Percentiles rank a stretch among this genome's conserved stretches.
Conservation (phyloP, 2,113 vertebrate genomes). For the Hippocampus comes region DNA sequence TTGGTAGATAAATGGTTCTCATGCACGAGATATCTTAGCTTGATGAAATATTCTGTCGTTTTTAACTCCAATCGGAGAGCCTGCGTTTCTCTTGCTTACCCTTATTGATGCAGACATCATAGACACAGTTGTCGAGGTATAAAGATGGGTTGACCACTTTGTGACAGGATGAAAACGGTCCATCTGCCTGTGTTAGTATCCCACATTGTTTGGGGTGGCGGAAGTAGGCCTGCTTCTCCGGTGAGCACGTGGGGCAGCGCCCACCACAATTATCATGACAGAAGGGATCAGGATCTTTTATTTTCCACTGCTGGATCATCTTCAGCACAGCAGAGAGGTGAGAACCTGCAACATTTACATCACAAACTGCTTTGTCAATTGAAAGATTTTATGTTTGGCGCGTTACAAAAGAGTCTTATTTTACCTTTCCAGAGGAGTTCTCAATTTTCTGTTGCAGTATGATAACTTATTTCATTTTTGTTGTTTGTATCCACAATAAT, state of each 20-base stretch:
- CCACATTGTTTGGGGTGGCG: background rate
- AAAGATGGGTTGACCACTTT: background rate
- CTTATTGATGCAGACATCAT: conserved; percentile 28
- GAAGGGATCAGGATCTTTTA: conserved; percentile 8
- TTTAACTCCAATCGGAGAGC: background rate
- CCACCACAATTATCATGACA: conserved; percentile 31
- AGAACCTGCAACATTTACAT: conserved; percentile 4
- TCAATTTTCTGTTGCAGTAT: background rate
- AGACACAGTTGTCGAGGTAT: conserved; percentile 27
- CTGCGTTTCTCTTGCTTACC: conserved; percentile 10
- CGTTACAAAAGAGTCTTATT: background rate
- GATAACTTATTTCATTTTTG: background rate
- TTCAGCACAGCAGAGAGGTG: conserved; percentile 1
- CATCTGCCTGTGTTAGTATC: background rate
- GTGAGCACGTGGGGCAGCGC: conserved; percentile 10
- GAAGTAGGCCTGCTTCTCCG: background rate
- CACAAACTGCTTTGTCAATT: background rate
- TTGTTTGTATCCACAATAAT: background rate
- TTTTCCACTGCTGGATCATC: conserved; percentile 34
- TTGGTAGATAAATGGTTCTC: background rate
- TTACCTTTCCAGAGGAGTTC: background rate
- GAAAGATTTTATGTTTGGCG: background rate
- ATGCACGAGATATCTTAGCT: too few relatives aligned
- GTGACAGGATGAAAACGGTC: conserved; percentile 29
- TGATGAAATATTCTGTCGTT: background rate